Evolutionary conservation across 2,797 vertebrate genomes (phyloP).

Genomic region (Chelon labrosus): DNA sequence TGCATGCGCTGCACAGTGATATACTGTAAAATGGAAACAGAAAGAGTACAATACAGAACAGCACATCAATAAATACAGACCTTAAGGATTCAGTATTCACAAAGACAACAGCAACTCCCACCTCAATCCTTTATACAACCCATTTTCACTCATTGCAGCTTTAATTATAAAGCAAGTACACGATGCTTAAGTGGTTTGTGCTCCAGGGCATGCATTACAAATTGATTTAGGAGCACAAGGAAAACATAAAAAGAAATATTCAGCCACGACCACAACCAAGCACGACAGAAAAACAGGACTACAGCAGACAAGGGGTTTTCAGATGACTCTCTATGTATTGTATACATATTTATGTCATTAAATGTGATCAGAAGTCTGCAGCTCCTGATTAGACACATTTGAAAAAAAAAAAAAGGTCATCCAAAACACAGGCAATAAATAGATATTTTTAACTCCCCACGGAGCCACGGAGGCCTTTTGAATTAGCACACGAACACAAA

Average conservation of each 20-base stretch:
- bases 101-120: no score
- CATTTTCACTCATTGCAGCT: no score
- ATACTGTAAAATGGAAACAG: no score
- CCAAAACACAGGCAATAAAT: not conserved
- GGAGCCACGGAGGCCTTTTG: slow-evolving; percentile 26
- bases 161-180: no score
- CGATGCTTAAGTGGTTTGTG: no score
- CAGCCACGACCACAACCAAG: not conserved
- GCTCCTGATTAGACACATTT: no score
- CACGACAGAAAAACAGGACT: slow-evolving; percentile 3
- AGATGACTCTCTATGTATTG: slow-evolving; percentile 2
- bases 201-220: no score
- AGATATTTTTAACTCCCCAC: not conserved
- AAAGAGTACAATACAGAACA: no score
- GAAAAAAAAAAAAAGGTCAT: not conserved
- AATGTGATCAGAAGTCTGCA: slow-evolving; percentile 5
- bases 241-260: slow-evolving; percentile 10
- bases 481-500: slow-evolving; percentile 42
- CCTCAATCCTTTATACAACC: no score
- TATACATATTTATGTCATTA: not conserved
- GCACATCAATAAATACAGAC: no score
- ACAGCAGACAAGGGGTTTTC: slow-evolving; percentile 25
- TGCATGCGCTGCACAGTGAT: no score
- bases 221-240: not conserved
- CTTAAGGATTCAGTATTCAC: no score